A percentile compares a stretch with the other conserved stretches of the same genome.
phyloP scores from a whole-genome alignment of 2,888 invertebrate genomes.

The Cephus sareptanus region DNA sequence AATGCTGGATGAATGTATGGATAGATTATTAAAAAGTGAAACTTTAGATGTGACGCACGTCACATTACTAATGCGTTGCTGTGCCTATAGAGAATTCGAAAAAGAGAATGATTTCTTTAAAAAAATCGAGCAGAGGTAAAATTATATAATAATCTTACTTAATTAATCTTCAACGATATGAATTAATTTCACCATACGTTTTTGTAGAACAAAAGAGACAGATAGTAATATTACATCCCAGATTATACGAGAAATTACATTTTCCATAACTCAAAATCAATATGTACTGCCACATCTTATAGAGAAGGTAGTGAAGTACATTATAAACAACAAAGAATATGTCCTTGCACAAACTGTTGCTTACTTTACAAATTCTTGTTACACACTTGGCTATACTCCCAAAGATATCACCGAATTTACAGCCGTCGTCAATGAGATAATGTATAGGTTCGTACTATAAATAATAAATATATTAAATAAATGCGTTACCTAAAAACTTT shows the following conservation, averaged over 20 bases:
- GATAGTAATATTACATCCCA: background rate
- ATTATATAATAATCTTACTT: background rate
- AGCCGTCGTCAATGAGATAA: background rate
- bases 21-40: background rate
- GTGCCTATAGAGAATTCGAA: background rate
- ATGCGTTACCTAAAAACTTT: background rate
- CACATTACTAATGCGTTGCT: background rate
- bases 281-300: background rate
- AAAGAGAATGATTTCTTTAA: background rate
- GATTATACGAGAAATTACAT: background rate
- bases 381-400: background rate
- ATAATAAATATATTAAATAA: background rate
- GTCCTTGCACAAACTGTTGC: background rate
- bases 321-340: background rate
- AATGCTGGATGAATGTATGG: background rate
- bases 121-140: background rate
- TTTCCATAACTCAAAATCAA: background rate
- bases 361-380: background rate
- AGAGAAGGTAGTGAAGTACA: background rate
- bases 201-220: background rate
- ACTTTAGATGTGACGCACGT: background rate
- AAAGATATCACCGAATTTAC: background rate
- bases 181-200: background rate
- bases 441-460: background rate
- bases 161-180: background rate